Base-by-base conservation (phyloP, 2,113 vertebrate genomes). In the Tenebrosternarchus preto region DNA sequence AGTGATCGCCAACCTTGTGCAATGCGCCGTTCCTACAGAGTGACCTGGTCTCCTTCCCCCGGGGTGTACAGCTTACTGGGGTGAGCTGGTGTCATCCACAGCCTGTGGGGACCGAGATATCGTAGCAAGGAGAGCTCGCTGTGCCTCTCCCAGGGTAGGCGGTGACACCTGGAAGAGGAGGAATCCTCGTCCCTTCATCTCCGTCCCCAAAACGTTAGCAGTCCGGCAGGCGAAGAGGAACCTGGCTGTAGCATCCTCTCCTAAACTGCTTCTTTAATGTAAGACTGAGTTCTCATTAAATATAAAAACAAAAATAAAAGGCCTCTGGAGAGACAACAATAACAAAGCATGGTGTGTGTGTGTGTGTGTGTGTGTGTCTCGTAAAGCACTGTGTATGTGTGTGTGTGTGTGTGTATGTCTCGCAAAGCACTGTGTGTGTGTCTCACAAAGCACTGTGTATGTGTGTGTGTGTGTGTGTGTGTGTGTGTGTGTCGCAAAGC, bases 51-150 rank as follows among this genome's bases (percentile, higher is more conserved):
- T 50, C 8, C 67, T 39, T 17, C 29, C 76, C 73, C 27, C 57
- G 56, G 66, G 68, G 72, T 53, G 71, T 83, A 57, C 61, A 60
- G 80, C 63, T 80, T 78, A 68, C 50, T 25, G 69, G 71, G 55
- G 66, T 68, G 24, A 43, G 77, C 57, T 74, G 36, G 43, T 80
- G 78, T 80, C 82, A 82, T 53, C 57, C 29, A 55, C 25, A 57
- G 67, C 78, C 83, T 56, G 68, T 59, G 60, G 75, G 83, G 70
- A 78, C 8, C 25, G 25, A 43, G 76, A 59, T 78, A 57, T 66
- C 29, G 67, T 39, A 61, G 77, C 64, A 67, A 76, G 39, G 66
- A 20, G n/a, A n/a, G 70, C 79, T 73, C 77, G 17, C 68, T 63
- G 33, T 68, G 69, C 46, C 25, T 17, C 17, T 61, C 25, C 31